A percentile compares a stretch with the other conserved stretches of the same genome.
These are phyloP conservation scores for Subacronicta megacephala DNA, from an alignment of 2,888 invertebrate species.

Conservation along the genomic window DNA sequence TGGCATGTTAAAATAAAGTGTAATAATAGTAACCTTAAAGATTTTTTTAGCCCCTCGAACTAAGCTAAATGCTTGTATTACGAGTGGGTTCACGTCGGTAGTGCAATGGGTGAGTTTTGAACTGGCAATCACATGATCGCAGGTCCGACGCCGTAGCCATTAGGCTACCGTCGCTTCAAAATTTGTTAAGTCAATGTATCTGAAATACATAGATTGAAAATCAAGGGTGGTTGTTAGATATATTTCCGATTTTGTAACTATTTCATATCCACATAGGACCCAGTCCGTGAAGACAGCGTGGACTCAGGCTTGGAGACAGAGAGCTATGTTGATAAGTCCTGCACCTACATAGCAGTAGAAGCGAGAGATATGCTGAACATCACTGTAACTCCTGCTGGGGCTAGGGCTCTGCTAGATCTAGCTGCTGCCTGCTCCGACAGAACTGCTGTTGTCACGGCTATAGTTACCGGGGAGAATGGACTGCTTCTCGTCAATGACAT, in stretches of 20 bases:
- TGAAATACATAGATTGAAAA: no score
- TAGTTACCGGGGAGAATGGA: conserved; percentile 69
- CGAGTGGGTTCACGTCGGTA: no score
- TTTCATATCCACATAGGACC: conserved; percentile 70
- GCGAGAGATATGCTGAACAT: conserved; percentile 91
- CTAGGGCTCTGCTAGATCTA: conserved; percentile 88
- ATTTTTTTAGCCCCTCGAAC: no score
- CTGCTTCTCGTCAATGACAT: conserved; percentile 91
- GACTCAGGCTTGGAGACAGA: conserved; percentile 87
- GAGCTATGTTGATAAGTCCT: conserved; percentile 76
- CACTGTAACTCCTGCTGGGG: conserved; percentile 91
- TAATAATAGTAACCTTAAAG: no score
- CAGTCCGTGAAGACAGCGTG: conserved; percentile 82
- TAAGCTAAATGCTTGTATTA: no score
- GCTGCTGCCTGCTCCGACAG: conserved; percentile 69
- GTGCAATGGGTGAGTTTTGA: no score
- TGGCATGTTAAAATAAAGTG: no score
- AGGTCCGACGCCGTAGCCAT: no score
- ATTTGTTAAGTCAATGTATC: no score
- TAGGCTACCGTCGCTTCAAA: no score
- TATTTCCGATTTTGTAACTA: not conserved
- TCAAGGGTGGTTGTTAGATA: not conserved
- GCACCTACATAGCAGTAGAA: conserved; percentile 92
- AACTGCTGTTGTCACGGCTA: conserved; percentile 78
- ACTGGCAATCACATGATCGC: no score